Conservation (phyloP, 1,140 invertebrate species). For the Drosophila paulistorum region DNA sequence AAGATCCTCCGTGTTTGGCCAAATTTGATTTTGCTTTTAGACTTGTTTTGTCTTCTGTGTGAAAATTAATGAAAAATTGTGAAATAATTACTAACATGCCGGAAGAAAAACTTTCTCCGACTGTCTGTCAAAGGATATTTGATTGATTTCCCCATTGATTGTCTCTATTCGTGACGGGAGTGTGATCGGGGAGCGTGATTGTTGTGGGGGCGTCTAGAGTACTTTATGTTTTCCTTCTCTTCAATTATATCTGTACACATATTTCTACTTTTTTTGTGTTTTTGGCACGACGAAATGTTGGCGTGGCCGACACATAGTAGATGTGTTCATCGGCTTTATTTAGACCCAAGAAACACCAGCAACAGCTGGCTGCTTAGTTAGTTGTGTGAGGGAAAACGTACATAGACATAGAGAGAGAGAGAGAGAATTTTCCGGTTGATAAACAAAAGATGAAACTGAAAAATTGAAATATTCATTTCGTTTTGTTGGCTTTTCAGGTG, state of each 20-base stretch:
- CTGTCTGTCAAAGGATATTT: neutral
- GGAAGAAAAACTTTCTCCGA: neutral
- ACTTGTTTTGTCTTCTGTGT: neutral
- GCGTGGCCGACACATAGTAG: conserved; percentile 11
- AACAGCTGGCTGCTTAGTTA: conserved; percentile 7
- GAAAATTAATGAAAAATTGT: neutral
- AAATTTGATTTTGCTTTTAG: neutral
- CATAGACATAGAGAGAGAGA: neutral
- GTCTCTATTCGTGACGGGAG: neutral
- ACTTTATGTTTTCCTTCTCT: neutral
- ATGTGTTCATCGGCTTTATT: conserved; percentile 32
- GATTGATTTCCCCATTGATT: neutral
- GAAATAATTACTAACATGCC: neutral
- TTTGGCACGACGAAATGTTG: conserved; percentile 15
- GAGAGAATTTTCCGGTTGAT: conserved; percentile 65
- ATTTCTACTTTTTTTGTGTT: conserved; percentile 7
- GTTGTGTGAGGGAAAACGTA: too few species aligned
- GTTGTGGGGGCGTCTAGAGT: neutral
- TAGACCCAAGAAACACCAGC: neutral
- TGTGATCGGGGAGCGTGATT: neutral
- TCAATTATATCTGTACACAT: neutral
- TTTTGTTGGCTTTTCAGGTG: conserved; percentile 82
- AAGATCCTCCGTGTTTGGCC: too few species aligned
- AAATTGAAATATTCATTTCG: conserved; percentile 13
- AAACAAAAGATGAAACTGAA: conserved; percentile 49